Evolutionary conservation across 2,797 vertebrate genomes (phyloP), one percentile per base, ranked within the genome.

Genomic region (Telmatherina bonti): DNA sequence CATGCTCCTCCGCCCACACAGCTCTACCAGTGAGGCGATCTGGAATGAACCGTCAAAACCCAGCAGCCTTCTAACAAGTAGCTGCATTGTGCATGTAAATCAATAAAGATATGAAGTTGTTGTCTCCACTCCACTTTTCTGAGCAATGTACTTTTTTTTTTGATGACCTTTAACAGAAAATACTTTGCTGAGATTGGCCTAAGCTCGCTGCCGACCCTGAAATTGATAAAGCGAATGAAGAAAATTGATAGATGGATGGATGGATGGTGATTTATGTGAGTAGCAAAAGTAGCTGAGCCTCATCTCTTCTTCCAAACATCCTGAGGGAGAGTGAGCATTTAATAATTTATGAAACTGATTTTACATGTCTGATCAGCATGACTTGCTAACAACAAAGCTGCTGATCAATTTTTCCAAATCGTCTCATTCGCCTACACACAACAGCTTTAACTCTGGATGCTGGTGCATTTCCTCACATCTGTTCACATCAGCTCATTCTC

Each of bases 1-100:
- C 89, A 91, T 83, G 84, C 81, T 87, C 78, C 64, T 88, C 86
- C 86, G 56, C 91, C 90, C 90, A 91, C 92, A 62, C 81, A 85
- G 71, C 78, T 85, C 85, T 92, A 86, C 87, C 74, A 22, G 81
- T 29, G 66, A 82, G 75, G 74, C 84, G 82, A 91, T 86, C 80
- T 85, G 81, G 80, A 88, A 86, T 85, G 72, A 85, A 70, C 81
- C 76, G 49, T 85, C 72, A 12, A 51, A 45, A 24, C 47, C 62
- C 57, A 65, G 38, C 84, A 79, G 81, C 78, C 85, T 74, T 83
- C 82, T 73, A 87, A 88, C 85, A 79, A 85, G 83, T 83, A 79
- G 78, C 67, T 81, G 43, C 67, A 70, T 67, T 54, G 62, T 15
- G 12, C 60, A 52, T 55, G 56, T 76, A 38, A 10, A 51, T 51